Evolutionary conservation across 2,113 vertebrate species (phyloP).

Genomic region (Hoplias malabaricus): DNA sequence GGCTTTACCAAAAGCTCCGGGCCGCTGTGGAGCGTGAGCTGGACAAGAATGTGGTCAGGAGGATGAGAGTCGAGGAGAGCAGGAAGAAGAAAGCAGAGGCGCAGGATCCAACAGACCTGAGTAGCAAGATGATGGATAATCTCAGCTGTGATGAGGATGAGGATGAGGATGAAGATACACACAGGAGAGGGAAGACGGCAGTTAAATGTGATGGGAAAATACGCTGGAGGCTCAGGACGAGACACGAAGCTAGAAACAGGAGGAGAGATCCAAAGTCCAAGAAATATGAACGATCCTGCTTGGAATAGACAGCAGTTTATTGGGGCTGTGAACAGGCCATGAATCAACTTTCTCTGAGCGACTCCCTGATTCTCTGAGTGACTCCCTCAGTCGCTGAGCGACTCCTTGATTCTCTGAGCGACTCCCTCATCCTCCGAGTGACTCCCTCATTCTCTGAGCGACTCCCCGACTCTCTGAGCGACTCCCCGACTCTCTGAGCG

Average conservation of each 20-base stretch:
- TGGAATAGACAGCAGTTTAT: not conserved
- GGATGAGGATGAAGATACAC: slow-evolving; percentile 6
- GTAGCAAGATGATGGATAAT: slow-evolving; percentile 57
- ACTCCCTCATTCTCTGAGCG: not conserved
- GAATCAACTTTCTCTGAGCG: not conserved
- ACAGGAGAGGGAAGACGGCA: not conserved
- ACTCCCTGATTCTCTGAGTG: too few relatives aligned
- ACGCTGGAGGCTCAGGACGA: slow-evolving; percentile 11
- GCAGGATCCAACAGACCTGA: too few relatives aligned
- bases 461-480: not conserved
- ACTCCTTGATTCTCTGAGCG: too few relatives aligned
- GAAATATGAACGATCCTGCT: not conserved
- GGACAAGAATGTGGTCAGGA: slow-evolving; percentile 50
- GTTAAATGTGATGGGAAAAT: not conserved
- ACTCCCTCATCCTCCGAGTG: too few relatives aligned
- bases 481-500: too few relatives aligned
- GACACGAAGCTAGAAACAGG: too few relatives aligned
- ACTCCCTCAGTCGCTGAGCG: too few relatives aligned
- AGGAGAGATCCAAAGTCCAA: slow-evolving; percentile 3
- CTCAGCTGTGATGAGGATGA: too few relatives aligned
- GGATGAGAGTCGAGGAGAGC: slow-evolving; percentile 44
- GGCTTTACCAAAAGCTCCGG: slow-evolving; percentile 67
- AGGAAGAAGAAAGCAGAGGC: not conserved
- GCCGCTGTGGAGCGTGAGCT: slow-evolving; percentile 48
- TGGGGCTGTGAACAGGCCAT: too few relatives aligned